phyloP scores from a whole-genome alignment of 2,113 vertebrate genomes.

The zebrafish (Danio rerio) region GRCz12tu NC_133184.1:48428501-48429000 shows the following conservation, averaged over 20 bases:
- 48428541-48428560: not conserved
- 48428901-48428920: too few relatives aligned
- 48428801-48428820: too few relatives aligned
- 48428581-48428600: conserved; percentile 40
- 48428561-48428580: conserved; percentile 21
- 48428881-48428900: too few relatives aligned
- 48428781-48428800: too few relatives aligned
- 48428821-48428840: too few relatives aligned
- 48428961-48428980: too few relatives aligned
- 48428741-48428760: not conserved
- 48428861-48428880: too few relatives aligned
- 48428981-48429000: too few relatives aligned
- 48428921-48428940: too few relatives aligned
- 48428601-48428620: conserved; percentile 1
- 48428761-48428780: not conserved
- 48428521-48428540: not conserved
- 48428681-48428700: not conserved
- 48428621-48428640: conserved; percentile 13
- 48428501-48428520: conserved; percentile 1
- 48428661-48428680: not conserved
- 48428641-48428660: not conserved
- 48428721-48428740: not conserved
- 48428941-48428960: too few relatives aligned
- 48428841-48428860: too few relatives aligned
- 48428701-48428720: not conserved